Evolutionary conservation across 53 echinoderm and acorn worm species (phyloP).

Genomic region (Holothuria leucospilota): DNA sequence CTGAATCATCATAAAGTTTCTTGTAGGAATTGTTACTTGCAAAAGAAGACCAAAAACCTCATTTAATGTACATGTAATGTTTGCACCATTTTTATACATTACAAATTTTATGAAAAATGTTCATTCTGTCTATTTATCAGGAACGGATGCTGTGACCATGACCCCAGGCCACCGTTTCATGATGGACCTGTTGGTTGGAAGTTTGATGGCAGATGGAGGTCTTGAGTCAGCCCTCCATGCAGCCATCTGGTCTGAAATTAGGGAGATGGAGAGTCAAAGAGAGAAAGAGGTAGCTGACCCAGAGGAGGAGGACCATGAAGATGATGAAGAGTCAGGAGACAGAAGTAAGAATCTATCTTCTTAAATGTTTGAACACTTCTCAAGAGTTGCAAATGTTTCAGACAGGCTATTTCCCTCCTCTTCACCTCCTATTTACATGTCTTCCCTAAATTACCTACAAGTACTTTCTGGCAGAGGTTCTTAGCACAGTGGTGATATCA

Average conservation of each 20-base stretch:
- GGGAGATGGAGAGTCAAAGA: conserved; percentile 89
- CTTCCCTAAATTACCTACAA: too few relatives aligned
- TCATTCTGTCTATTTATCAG: conserved; percentile 43
- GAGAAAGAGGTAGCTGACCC: conserved; percentile 93
- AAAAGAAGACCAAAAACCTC: neutral
- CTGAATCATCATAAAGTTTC: neutral
- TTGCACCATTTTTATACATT: neutral
- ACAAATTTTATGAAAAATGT: neutral
- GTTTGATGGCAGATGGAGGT: conserved; percentile 96
- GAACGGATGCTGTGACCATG: conserved; percentile 88
- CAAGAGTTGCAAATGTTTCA: too few relatives aligned
- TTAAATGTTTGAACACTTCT: neutral
- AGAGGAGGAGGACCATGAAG: conserved; percentile 59
- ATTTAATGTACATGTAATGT: too few relatives aligned
- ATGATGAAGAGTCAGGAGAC: conserved; percentile 62
- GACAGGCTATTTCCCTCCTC: too few relatives aligned
- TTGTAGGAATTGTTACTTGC: neutral
- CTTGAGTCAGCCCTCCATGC: conserved; percentile 95
- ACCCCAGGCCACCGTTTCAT: conserved; percentile 95
- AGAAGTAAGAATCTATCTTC: conserved; percentile 9
- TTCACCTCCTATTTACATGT: too few relatives aligned
- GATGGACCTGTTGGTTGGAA: conserved; percentile 97
- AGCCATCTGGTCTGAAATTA: conserved; percentile 85
- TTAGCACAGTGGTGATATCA: too few relatives aligned
- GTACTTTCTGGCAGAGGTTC: too few relatives aligned